Conservation (phyloP, 1,140 invertebrate genomes). For the Grapholita molesta region DNA sequence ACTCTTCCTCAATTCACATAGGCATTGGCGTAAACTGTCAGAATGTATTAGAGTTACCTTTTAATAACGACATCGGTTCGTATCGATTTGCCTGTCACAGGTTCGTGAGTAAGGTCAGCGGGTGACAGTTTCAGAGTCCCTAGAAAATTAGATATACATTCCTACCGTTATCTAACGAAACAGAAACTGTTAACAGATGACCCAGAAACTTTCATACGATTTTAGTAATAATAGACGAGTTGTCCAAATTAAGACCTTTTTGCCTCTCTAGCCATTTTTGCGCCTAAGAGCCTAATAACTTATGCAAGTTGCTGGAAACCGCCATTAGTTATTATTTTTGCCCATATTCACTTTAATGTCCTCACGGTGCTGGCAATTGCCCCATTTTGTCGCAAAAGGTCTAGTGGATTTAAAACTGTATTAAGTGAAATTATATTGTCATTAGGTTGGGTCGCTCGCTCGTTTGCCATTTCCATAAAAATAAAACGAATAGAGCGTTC, state of each 20-base stretch:
- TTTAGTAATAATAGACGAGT: not conserved
- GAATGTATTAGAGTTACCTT: not conserved
- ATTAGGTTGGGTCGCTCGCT: slow-evolving; percentile 13
- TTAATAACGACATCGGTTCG: slow-evolving; percentile 3
- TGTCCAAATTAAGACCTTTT: not conserved
- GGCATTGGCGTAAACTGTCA: not conserved
- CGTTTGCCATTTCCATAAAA: slow-evolving; percentile 14
- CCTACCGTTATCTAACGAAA: not conserved
- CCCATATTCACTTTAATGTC: slow-evolving; percentile 15
- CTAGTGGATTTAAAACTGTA: slow-evolving; percentile 15
- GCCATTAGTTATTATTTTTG: not conserved
- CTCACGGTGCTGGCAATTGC: not conserved
- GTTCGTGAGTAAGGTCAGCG: slow-evolving; percentile 23
- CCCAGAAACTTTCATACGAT: not conserved
- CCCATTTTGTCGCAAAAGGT: slow-evolving; percentile 6
- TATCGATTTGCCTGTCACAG: slow-evolving; percentile 18
- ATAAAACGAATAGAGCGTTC: slow-evolving; percentile 7
- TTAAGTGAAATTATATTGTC: slow-evolving; percentile 18
- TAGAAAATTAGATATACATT: slow-evolving; percentile 16
- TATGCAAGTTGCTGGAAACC: not conserved
- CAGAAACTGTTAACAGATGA: not conserved
- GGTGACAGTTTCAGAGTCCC: slow-evolving; percentile 11
- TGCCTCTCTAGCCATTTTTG: not conserved
- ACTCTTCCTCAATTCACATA: not conserved
- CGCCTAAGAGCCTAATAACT: not conserved